phyloP scores from a whole-genome alignment of 2,888 invertebrate species.

The Drosophila atroscutellata region DNA sequence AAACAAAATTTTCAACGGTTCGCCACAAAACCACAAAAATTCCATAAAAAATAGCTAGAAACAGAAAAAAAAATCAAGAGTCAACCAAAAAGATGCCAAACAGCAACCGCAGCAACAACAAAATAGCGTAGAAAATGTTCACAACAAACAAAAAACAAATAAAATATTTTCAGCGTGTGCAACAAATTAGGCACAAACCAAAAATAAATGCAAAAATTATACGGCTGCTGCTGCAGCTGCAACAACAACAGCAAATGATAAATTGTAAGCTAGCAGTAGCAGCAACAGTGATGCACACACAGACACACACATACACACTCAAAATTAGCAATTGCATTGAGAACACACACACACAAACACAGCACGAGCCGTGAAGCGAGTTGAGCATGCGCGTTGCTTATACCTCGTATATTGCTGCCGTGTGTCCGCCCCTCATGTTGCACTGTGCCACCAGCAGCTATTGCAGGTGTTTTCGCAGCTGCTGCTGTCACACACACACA shows the following conservation, averaged over 20 bases:
- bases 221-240: constrained; percentile 7
- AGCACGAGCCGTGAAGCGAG: constrained; percentile 57
- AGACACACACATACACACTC: constrained; percentile 22
- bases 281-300: constrained; percentile 29
- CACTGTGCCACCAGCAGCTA: constrained; percentile 25
- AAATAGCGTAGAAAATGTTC: constrained; percentile 21
- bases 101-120: constrained; percentile 23
- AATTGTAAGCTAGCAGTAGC: constrained; percentile 30
- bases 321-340: constrained; percentile 66
- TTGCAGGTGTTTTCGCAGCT: constrained; percentile 59
- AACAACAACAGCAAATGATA: constrained; percentile 34
- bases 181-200: constrained; percentile 66
- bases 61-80: constrained; percentile 19
- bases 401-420: constrained; percentile 33
- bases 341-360: constrained; percentile 44
- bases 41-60: constrained; percentile 35
- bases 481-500: constrained; percentile 29
- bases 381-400: constrained; percentile 33
- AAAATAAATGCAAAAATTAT: constrained; percentile 55
- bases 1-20: constrained; percentile 15
- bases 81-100: constrained; percentile 45
- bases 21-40: constrained; percentile 61
- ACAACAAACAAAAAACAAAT: constrained; percentile 28
- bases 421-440: constrained; percentile 15
- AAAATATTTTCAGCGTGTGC: constrained; percentile 54